phyloP scores from a whole-genome alignment of 1,140 invertebrate species.

The Drosophila tani region DNA sequence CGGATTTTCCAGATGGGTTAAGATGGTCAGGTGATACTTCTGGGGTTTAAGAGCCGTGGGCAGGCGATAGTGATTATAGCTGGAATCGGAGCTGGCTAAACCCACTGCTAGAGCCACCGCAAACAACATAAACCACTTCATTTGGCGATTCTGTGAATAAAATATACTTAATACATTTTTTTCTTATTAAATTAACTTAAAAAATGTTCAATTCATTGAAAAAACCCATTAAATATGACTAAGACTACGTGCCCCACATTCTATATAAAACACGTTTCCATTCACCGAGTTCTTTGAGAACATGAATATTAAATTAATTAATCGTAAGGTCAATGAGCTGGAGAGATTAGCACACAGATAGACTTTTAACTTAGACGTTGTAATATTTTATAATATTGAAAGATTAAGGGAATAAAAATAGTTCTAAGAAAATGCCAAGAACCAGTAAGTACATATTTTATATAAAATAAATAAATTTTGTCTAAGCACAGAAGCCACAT shows the following conservation, averaged over 20 bases:
- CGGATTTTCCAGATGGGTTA: constrained; percentile 53
- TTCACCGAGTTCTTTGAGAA: not conserved
- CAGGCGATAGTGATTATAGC: constrained; percentile 86
- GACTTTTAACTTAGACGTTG: not conserved
- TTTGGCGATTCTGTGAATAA: constrained; percentile 84
- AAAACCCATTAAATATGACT: not conserved
- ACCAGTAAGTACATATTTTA: no score
- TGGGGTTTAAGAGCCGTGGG: constrained; percentile 87
- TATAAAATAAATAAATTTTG: not conserved
- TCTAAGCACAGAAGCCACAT: not conserved
- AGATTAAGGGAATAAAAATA: not conserved
- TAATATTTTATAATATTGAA: not conserved
- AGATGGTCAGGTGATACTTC: constrained; percentile 44
- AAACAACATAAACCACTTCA: constrained; percentile 85
- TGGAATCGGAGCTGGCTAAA: constrained; percentile 4
- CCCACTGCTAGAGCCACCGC: constrained; percentile 14
- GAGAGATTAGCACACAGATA: not conserved
- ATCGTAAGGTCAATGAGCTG: not conserved
- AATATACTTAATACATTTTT: constrained; percentile 77
- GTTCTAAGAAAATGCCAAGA: no score
- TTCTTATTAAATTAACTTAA: no score
- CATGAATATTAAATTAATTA: constrained; percentile 4
- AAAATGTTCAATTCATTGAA: not conserved
- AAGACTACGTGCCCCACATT: no score
- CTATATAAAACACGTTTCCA: not conserved